Base-by-base conservation (phyloP, 1,140 invertebrate species). In the Drosophila mauritiana region DNA sequence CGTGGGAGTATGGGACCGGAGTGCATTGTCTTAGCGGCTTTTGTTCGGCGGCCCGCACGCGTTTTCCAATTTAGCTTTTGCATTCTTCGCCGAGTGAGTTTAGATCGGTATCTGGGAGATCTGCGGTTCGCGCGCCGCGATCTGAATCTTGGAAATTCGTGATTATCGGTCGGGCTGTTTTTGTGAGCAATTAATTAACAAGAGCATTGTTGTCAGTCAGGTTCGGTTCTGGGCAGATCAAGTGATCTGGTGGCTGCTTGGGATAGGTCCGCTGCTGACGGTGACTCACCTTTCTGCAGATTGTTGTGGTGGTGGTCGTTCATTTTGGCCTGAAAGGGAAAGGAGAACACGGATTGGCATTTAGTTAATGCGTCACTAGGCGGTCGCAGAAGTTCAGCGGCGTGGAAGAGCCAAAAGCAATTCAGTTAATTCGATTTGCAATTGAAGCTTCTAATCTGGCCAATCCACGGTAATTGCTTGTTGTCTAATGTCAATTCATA, bases 271-370 rank as follows among this genome's bases (percentile, higher is more conserved):
- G 27, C 27, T 43, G 36, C 11, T 25, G 4, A 49, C n/a, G 34
- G n/a, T 64, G 62, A 83, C 75, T 91, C 73, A 92, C 92, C 91
- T 91, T 92, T 92, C 76, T 92, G 92, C 52, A 92, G 73, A 73
- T 92, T 92, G 43, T 81, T 91, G 58, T 92, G 83, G 37, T 88
- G 91, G 68, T 92, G 93, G 73, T 94, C 94, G 61, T 93, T 94
- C 94, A 94, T 94, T 90, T 94, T 94, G 54, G 94, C 94, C 94
- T 94, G 92, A 92, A 94, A 78, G 27, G 54, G 45, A 84, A 31
- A 75, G 31, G 34, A 56, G 10, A 31, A 49, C 34, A 45, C 1
- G 13, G 40, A 27, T 4, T 40, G 58, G n/a, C 27, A 67, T 68
- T 64, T 64, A 13, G 15, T 13, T 37, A 59, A 39, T 45, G 53